A percentile compares a stretch with the other conserved stretches of the same genome.
These are phyloP conservation scores for Psammodynastes pulverulentus DNA, from an alignment of 2,113 vertebrate genomes.

Conservation along the genomic window DNA sequence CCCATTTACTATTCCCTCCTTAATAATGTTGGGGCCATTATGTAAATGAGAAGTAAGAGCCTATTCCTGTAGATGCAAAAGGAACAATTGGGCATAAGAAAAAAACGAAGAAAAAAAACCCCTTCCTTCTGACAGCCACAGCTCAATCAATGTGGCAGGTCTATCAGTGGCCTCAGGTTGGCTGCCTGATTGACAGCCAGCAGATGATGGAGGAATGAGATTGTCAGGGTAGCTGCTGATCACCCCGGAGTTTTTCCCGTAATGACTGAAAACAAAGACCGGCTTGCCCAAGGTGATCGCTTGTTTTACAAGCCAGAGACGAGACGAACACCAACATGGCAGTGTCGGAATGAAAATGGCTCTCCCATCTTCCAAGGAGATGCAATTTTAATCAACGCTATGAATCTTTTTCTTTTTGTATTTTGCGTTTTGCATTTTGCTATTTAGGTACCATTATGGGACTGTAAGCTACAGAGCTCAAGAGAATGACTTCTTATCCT, in stretches of 20 bases:
- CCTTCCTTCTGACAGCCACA: conserved; percentile 67
- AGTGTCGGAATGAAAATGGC: not conserved
- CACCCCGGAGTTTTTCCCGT: conserved; percentile 62
- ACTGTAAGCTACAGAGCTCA: not conserved
- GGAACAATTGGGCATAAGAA: conserved; percentile 17
- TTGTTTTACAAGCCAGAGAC: conserved; percentile 67
- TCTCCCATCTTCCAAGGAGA: not conserved
- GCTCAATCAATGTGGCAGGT: conserved; percentile 74
- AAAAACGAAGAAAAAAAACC: too few relatives aligned
- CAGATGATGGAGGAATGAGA: conserved; percentile 79
- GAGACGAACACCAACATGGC: conserved; percentile 14
- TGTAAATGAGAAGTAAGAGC: conserved; percentile 36
- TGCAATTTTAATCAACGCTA: not conserved
- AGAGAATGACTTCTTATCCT: not conserved
- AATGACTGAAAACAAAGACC: conserved; percentile 65
- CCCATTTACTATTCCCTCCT: not conserved
- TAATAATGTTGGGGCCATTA: conserved; percentile 11
- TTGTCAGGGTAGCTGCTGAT: conserved; percentile 70
- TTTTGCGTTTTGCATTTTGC: not conserved
- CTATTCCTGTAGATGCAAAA: conserved; percentile 24
- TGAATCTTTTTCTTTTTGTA: not conserved
- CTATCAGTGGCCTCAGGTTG: conserved; percentile 78
- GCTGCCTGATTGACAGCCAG: conserved; percentile 79
- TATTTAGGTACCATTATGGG: not conserved
- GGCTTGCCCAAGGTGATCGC: conserved; percentile 72